These are phyloP conservation scores for Lepus timidus DNA, from an alignment of 2,113 vertebrate species.

Conservation along the genomic window DNA sequence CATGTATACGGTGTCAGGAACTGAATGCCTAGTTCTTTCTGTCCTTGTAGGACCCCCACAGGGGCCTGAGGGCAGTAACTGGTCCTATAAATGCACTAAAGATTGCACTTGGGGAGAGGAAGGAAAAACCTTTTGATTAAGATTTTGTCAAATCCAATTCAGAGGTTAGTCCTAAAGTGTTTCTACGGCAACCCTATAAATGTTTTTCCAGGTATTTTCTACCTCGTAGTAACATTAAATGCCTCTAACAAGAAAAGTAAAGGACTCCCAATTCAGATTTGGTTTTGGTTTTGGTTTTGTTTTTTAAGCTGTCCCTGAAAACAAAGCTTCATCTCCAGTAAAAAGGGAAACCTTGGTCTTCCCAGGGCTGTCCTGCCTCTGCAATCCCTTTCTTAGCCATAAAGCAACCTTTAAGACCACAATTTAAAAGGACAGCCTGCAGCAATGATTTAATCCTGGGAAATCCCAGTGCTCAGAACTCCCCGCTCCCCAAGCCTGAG, in stretches of 20 bases:
- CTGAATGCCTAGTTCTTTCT: constrained; percentile 11
- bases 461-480: constrained; percentile 67
- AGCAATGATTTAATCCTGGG: constrained; percentile 73
- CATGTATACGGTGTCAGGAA: constrained; percentile 29
- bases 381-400: constrained; percentile 48
- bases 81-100: constrained; percentile 70
- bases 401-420: constrained; percentile 67
- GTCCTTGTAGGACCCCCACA: constrained; percentile 32
- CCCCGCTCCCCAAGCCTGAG: not conserved
- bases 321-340: constrained; percentile 45
- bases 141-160: constrained; percentile 73
- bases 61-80: constrained; percentile 45
- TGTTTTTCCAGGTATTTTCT: constrained; percentile 68
- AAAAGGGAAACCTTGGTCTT: constrained; percentile 57
- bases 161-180: constrained; percentile 50
- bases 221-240: constrained; percentile 53
- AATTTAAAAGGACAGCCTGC: constrained; percentile 69
- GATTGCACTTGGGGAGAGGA: constrained; percentile 59
- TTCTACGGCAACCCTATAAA: constrained; percentile 48
- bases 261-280: constrained; percentile 50
- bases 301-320: constrained; percentile 49
- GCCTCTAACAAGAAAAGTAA: constrained; percentile 59
- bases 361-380: not conserved
- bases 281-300: not conserved
- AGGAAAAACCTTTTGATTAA: constrained; percentile 73